Evolutionary conservation across 2,113 vertebrate species (phyloP), one percentile per base, ranked within the genome.

Genomic region (Labrus mixtus): DNA sequence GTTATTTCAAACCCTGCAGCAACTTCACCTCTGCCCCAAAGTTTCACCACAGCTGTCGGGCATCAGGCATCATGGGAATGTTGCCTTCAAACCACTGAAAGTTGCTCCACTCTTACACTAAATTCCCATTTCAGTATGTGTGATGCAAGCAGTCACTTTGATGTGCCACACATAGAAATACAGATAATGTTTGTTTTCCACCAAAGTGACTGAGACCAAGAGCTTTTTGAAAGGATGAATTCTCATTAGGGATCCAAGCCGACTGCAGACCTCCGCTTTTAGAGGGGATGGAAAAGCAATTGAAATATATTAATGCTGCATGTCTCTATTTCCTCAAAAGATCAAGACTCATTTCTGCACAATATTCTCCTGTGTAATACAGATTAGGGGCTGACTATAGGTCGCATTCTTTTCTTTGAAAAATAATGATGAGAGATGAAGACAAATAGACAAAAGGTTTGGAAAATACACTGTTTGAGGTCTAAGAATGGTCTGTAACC

Each of bases 1-100:
- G 50, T 79, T 66, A 53, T 78, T 85, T 77, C 41, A 60, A 68
- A 59, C 71, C 82, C 79, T 82, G 71, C 59, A 71, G 82, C 82
- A 76, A 63, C 66, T 69, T 81, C 74, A 79, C 76, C 84, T 77
- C 62, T 62, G 59, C 37, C 70, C 54, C 37, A 62, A 45, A 78
- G 73, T 76, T 73, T 57, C 48, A 77, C 46, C 46, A 22, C 48
- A 61, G 57, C 69, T 59, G 66, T 58, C 37, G 37, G 76, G 48
- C 48, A 68, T 60, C 54, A 50, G 25, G 67, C 62, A 50, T 53
- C 61, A 64, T 57, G 57, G 75, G 48, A 65, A 37, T 20, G 51
- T 46, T 54, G 53, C 41, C 15, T 23, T 65, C 57, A 48, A 63
- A 53, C 43, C 64, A 16, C 3, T 51, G 23, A 59, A 46, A 63